Evolutionary conservation across 2,888 invertebrate genomes (phyloP), one percentile per base, ranked within the genome.

Genomic region (Latheticus oryzae): DNA sequence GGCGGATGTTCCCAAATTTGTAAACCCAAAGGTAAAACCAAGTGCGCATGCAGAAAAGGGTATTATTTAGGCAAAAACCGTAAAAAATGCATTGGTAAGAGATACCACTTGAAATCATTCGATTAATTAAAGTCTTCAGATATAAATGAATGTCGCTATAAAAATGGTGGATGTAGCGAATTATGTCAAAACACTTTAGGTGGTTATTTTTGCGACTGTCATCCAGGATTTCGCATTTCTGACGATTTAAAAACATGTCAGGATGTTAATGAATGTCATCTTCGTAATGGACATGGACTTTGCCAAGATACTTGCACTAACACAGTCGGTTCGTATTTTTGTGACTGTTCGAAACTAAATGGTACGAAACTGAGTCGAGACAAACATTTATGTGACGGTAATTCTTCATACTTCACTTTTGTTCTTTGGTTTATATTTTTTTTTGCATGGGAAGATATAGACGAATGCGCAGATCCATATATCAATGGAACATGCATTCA

Each of bases 211-310:
- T 87, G 87, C 66, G 73, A 76, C 24, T 87, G 86, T 62, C 76
- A 76, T 12, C 64, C 72, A 17, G 85, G 86, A 5, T 80, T 81
- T 37, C 77, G 81, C 63, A 75, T 85, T 51, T 78, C 79, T 26
- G 61, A 64, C 9, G 64, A 68, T 58, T 55, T 58, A 47, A 72
- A 68, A 45, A 51, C 66, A 2, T 76, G 74, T 64, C 60, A 72
- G 81, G 85, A 85, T 74, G 77, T 84, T 63, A 84, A 87, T 74
- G 86, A 86, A 73, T 87, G 86, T 68, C 74, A 83, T 17, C 73
- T 82, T 65, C 82, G 84, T 67, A 85, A 85, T 72, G 86, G 85
- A 0, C 79, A 79, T 63, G 87, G 86, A 3, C 85, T 85, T 12
- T 87, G 86, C 70, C 84, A 86, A 71, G 85, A 84, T 65, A 78